phyloP scores from a whole-genome alignment of 2,797 vertebrate species.

The Sebastolobus alascanus region DNA sequence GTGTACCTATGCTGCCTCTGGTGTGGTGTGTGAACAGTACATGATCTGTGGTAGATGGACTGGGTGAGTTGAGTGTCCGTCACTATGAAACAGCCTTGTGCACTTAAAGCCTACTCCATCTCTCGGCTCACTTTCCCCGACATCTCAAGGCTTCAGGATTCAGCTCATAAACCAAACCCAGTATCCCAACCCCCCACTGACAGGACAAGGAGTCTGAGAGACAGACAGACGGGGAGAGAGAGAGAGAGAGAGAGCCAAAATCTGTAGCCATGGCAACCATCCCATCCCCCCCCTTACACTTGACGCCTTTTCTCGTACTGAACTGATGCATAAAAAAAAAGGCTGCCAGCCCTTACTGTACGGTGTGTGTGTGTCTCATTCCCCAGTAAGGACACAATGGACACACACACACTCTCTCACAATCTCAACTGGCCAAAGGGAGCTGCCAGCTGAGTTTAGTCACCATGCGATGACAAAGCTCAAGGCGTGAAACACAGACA shows the following conservation, averaged over 20 bases:
- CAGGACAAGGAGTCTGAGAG: slow-evolving; percentile 54
- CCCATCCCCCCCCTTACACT: slow-evolving; percentile 60
- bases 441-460: slow-evolving; percentile 63
- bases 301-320: slow-evolving; percentile 57
- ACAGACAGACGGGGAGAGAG: slow-evolving; percentile 20
- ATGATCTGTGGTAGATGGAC: slow-evolving; percentile 24
- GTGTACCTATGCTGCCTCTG: neutral
- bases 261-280: slow-evolving; percentile 81
- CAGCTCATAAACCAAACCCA: slow-evolving; percentile 43
- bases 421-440: slow-evolving; percentile 41
- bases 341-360: slow-evolving; percentile 48
- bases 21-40: neutral
- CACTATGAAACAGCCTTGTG: slow-evolving; percentile 28
- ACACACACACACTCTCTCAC: slow-evolving; percentile 12
- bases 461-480: slow-evolving; percentile 39
- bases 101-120: slow-evolving; percentile 44
- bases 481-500: slow-evolving; percentile 43
- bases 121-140: slow-evolving; percentile 45
- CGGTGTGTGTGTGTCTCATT: slow-evolving; percentile 13
- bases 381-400: neutral
- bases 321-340: slow-evolving; percentile 63
- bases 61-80: slow-evolving; percentile 32
- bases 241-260: slow-evolving; percentile 47
- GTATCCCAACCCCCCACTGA: slow-evolving; percentile 51
- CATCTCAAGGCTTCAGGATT: slow-evolving; percentile 49